Evolutionary conservation across 2,113 vertebrate species (phyloP), one percentile per base, ranked within the genome.

Genomic region (Drymodes brunneopygia): DNA sequence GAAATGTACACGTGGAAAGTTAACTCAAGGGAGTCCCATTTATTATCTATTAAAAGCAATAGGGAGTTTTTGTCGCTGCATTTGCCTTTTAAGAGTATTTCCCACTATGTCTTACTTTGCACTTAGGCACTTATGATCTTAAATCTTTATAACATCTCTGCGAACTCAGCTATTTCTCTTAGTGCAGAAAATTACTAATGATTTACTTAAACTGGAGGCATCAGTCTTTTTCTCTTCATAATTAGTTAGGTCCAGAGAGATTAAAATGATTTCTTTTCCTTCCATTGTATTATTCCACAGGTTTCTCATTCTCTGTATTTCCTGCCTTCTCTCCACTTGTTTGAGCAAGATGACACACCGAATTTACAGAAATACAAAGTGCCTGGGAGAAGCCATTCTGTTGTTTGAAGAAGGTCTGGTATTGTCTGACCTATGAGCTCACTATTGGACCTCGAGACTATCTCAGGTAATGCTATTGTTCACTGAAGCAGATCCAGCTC

Each of bases 401-500:
- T 11, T 81, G 75, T 94, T 88, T 88, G 61, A 92, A 72, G 47
- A 45, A 96, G 56, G 65, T 94, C 61, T 92, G 29, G 21, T 86
- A 70, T 88, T 84, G n/a, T 94, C 93, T 95, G 72, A 96, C 95
- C 82, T 66, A 87, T 95, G 85, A 92, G 94, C 92, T 97, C 88
- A 81, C 91, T 94, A 57, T 50, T 77, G 90, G 92, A 65, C 83
- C 96, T 90, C 3, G 3, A 88, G 64, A 72, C 93, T 97, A 18
- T 81, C 88, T 91, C 88, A 94, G 74, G 81, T 95, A 96, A 98
- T 91, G 94, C 74, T 74, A 44, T 96, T 94, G 84, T 88, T 97
- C 95, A 94, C 69, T 94, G 94, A 97, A 97, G 92, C 95, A 97
- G 75, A 80, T 86, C 83, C 66, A 89, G 92, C 88, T 92, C 90